Percentiles rank a stretch among this genome's conserved stretches.
These are phyloP conservation scores for Drosophila mulleri DNA, from an alignment of 2,888 invertebrate genomes.

Conservation along the genomic window DNA sequence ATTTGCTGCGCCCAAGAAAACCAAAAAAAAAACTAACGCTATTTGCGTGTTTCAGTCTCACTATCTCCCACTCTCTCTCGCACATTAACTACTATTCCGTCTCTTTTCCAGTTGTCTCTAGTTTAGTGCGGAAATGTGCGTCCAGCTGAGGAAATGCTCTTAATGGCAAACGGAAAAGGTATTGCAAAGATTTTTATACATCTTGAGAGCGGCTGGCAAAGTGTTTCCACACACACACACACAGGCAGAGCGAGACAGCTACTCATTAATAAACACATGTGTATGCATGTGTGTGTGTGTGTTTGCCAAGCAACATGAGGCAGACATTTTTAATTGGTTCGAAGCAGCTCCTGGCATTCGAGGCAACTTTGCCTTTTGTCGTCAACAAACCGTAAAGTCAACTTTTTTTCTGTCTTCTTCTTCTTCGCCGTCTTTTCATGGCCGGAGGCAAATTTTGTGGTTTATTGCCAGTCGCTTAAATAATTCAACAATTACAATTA, in stretches of 20 bases:
- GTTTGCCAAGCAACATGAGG: constrained; percentile 29
- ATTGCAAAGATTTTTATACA: constrained; percentile 75
- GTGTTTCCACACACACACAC: constrained; percentile 15
- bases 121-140: constrained; percentile 52
- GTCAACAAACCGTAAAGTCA: constrained; percentile 58
- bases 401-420: neutral
- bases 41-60: constrained; percentile 19
- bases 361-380: constrained; percentile 41
- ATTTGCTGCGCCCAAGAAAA: constrained; percentile 46
- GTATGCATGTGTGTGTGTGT: constrained; percentile 3
- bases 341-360: constrained; percentile 27
- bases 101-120: constrained; percentile 21
- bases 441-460: constrained; percentile 57
- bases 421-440: neutral
- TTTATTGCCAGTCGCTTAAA: constrained; percentile 65
- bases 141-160: constrained; percentile 68
- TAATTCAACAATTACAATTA: constrained; percentile 76
- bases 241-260: neutral
- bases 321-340: constrained; percentile 67
- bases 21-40: constrained; percentile 34
- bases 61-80: neutral
- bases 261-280: constrained; percentile 55
- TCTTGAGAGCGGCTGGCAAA: constrained; percentile 43
- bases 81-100: neutral
- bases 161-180: constrained; percentile 76